phyloP scores from a whole-genome alignment of 2,888 invertebrate genomes.

The Hirtodrosophila duncani region DNA sequence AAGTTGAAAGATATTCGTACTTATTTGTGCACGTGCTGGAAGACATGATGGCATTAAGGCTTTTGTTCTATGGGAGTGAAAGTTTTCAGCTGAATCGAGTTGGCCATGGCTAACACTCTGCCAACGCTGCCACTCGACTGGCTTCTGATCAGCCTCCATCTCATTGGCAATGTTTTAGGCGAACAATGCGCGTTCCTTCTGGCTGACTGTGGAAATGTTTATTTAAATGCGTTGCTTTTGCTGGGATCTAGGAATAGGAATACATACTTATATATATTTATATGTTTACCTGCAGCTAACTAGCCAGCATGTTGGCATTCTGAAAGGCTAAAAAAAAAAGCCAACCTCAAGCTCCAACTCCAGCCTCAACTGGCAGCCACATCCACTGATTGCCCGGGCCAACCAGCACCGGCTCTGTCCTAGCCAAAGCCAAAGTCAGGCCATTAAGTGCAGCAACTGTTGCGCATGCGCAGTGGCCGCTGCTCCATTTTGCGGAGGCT shows the following conservation, averaged over 20 bases:
- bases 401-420: slow-evolving; percentile 66
- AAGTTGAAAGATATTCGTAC: background rate
- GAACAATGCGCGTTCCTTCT: slow-evolving; percentile 50
- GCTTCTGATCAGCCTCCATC: slow-evolving; percentile 15
- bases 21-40: slow-evolving; percentile 60
- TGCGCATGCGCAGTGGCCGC: slow-evolving; percentile 54
- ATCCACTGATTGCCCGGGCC: slow-evolving; percentile 59
- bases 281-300: slow-evolving; percentile 47
- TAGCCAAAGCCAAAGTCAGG: no score
- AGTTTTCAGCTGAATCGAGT: slow-evolving; percentile 24
- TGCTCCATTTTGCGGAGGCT: slow-evolving; percentile 48
- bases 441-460: slow-evolving; percentile 66
- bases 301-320: slow-evolving; percentile 55
- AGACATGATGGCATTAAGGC: slow-evolving; percentile 41
- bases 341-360: slow-evolving; percentile 4
- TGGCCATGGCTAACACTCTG: background rate
- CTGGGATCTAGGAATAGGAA: slow-evolving; percentile 23
- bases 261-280: no score
- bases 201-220: slow-evolving; percentile 59
- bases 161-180: slow-evolving; percentile 36
- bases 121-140: background rate
- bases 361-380: slow-evolving; percentile 27
- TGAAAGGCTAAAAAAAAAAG: slow-evolving; percentile 16
- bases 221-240: slow-evolving; percentile 69
- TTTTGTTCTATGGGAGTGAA: slow-evolving; percentile 58